Base-by-base conservation (phyloP, 1,140 invertebrate species). In the Diorhabda sublineata region DNA sequence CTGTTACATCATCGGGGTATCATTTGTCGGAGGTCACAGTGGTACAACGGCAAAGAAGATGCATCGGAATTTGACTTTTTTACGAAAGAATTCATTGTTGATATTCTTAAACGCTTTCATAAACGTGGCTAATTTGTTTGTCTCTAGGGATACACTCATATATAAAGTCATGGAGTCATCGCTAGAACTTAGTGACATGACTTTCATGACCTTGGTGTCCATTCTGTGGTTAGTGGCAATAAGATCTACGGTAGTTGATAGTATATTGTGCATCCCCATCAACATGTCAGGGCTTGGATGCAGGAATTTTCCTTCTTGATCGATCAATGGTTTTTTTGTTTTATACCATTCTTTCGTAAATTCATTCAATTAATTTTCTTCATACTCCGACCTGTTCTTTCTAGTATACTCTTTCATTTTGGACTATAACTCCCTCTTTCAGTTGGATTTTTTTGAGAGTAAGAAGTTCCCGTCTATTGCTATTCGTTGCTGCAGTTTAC, bases 201-300 rank as follows among this genome's bases (percentile, higher is more conserved):
- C 65, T 62, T 56, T 67, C 69, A 67, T 70, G 43, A 44, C 63
- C 8, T 42, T 58, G 9, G 26, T 6, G 58, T 63, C 45, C 69
- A 67, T 70, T 44, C 69, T 61, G 42, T 70, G 60, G 47, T 67
- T 67, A 11, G 45, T 6, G 43, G 65, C 61, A 3, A 70, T 44
- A 3, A 67, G 41, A 6, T 65, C 64, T 42, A 67, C 9, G 45
- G 64, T 70, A 7, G 65, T 70, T 43, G 69, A 70, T 6, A 57
- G 58, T 2, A 65, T 65, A 26, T 70, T 70, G n/a, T 67, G 9
- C 69, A 70, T 70, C 4, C 69, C 69, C 69, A 67, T 70, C n/a
- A 70, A 52, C 69, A 70, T 67, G 4, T 65, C 69, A 45, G 69
- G 69, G 26, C 66, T 67, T 2, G 69, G 45, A 45, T 45, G 26